A percentile compares a stretch with the other conserved stretches of the same genome.
phyloP scores from a whole-genome alignment of 2,888 invertebrate genomes.

The Hirtodrosophila cameraria region DNA sequence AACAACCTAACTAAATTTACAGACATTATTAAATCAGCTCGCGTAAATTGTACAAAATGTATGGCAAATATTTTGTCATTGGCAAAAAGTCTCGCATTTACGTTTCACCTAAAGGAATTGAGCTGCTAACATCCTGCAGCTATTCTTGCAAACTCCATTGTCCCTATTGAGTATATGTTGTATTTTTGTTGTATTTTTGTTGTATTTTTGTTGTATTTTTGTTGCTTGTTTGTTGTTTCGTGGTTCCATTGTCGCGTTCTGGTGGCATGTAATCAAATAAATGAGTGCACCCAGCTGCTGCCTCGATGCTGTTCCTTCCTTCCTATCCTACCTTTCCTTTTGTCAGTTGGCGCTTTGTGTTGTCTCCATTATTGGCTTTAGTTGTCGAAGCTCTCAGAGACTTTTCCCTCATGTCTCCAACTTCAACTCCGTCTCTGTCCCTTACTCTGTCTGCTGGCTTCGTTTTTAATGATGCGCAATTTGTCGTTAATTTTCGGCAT shows the following conservation, averaged over 20 bases:
- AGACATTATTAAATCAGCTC: conserved; percentile 44
- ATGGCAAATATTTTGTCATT: conserved; percentile 52
- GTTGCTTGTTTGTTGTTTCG: conserved; percentile 24
- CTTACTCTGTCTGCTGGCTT: conserved; percentile 7
- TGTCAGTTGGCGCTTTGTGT: conserved; percentile 30
- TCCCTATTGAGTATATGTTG: too few relatives aligned
- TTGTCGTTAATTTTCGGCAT: conserved; percentile 77
- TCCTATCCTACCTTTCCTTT: neutral
- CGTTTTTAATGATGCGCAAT: conserved; percentile 77
- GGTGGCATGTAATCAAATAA: conserved; percentile 71
- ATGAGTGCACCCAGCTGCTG: conserved; percentile 70
- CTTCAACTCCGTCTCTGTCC: neutral
- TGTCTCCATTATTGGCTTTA: conserved; percentile 65
- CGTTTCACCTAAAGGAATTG: conserved; percentile 31
- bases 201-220: conserved; percentile 12
- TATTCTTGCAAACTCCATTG: neutral
- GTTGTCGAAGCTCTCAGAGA: conserved; percentile 6
- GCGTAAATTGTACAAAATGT: conserved; percentile 46
- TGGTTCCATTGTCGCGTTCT: conserved; percentile 47
- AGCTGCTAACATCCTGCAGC: conserved; percentile 1
- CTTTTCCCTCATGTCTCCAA: neutral
- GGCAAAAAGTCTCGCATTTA: conserved; percentile 1
- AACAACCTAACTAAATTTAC: conserved; percentile 6
- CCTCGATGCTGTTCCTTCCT: neutral
- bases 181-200: conserved; percentile 17